Base-by-base conservation (phyloP, 2,888 invertebrate genomes). In the Apamea monoglypha region DNA sequence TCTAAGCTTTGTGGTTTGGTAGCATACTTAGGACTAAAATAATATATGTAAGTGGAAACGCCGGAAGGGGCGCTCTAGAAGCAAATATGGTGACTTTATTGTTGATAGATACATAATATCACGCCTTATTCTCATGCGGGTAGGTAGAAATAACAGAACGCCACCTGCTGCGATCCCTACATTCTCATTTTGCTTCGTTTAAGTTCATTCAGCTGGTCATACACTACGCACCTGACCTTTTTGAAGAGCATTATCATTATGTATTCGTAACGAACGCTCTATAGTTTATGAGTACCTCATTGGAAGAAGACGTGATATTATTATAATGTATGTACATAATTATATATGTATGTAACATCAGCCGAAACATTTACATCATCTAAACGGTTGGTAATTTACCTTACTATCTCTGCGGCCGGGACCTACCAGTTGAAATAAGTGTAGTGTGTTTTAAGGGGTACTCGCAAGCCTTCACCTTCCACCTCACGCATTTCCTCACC, bases 321-420 rank as follows among this genome's bases (percentile, higher is more conserved):
- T 18, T 50, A 32, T 53, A 18, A 21, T 40, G 40, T 40, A 40
- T 40, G 64, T 77, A 25, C 40, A 40, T 75, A 77, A 3, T 2
- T 36, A 36, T 36, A 4, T 36, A 36, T 66, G 77, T 77, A 64
- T 53, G 64, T 64, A 32, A 77, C 66, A 77, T 76, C 21, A 53
- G 18, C 53, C 53, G 53, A 53, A 21, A 53, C 50, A 16, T 50
- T 50, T 77, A 8, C 16, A 36, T 70, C 50, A 16, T 53, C 32
- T 25, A 25, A 32, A 71, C 3, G n/a, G 18, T 10, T 71, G 21
- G 7, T 18, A 18, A 67, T 67, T 40, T 40, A 40, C 1, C 2
- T 16, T n/a, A 67, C n/a, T n/a, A n/a, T 40, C n/a, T 68, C 40
- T 12, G 40, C 44, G 12, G 44, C 2, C 18, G 6, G 10, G 40